phyloP scores from a whole-genome alignment of 2,113 vertebrate genomes.

The Mustelus asterias region DNA sequence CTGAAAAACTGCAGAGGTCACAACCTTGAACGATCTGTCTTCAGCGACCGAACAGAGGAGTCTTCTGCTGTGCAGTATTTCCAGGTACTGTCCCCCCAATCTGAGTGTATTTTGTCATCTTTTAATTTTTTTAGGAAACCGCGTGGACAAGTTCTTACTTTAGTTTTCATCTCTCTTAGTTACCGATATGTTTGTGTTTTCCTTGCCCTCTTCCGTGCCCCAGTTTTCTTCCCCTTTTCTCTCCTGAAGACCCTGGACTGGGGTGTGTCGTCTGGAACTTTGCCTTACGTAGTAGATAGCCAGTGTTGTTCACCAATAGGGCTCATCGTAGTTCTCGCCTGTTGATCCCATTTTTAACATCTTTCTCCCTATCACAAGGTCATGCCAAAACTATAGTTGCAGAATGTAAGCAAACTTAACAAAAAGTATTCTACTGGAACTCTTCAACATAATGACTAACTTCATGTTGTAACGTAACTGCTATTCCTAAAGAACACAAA shows the following conservation, averaged over 20 bases:
- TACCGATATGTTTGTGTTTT: background rate
- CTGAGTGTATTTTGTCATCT: background rate
- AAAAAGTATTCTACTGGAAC: background rate
- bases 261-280: background rate
- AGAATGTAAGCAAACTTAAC: background rate
- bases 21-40: constrained; percentile 70
- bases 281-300: background rate
- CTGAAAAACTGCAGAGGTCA: constrained; percentile 84
- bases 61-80: constrained; percentile 96
- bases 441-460: background rate
- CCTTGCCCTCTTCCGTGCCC: background rate
- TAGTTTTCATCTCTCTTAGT: background rate
- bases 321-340: background rate
- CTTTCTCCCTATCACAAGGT: background rate
- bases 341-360: background rate
- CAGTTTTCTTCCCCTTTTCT: background rate
- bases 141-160: background rate
- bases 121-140: background rate
- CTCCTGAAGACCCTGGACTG: background rate
- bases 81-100: constrained; percentile 65
- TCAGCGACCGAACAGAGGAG: constrained; percentile 90
- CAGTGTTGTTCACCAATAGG: background rate
- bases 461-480: background rate
- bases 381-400: background rate
- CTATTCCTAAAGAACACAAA: background rate